Evolutionary conservation across 2,797 vertebrate species (phyloP), one percentile per base, ranked within the genome.

Genomic region (Chromis chromis): DNA sequence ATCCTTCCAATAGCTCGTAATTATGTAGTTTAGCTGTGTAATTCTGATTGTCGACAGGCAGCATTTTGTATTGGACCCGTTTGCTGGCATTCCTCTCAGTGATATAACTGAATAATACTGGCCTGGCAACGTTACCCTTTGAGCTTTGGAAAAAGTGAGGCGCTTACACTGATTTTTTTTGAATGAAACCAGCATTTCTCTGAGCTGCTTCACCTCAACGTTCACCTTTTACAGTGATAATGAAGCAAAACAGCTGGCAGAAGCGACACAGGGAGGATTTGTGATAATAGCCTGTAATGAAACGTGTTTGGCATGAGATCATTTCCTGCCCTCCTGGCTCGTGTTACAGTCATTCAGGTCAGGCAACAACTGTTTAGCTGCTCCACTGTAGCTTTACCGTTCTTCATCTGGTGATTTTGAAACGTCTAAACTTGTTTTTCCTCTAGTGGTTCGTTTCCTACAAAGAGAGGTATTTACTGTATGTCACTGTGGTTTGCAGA

Each of bases 241-340:
- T 42, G 40, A 14, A 14, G 40, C 14, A 4, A 17, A 36, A 44
- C 42, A 44, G 46, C 46, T 48, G 12, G 21, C 1, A 31, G 28
- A 10, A 25, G 27, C 39, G 50, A 28, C 12, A 24, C 39, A 33
- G n/a, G n/a, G 19, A 48, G 8, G 46, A 11, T 24, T 61, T 17
- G 42, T 52, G 21, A 3, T 71, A 53, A 55, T 21, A 4, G n/a
- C 7, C 19, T 10, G 19, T 16, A 52, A 16, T 31, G 52, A 66
- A 64, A 27, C 78, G 69, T 75, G 76, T 69, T 78, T 27, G 68
- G 58, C 65, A 39, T 44, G 31, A 65, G 64, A 62, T 80, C 4
- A 70, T 75, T 76, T 78, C 78, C 80, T 71, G 71, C 9, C 21
- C 76, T 42, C 70, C 24, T 68, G 71, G 64, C 52, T 86, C 54